Conservation (phyloP, 2,113 vertebrate genomes). For the Marcusenius ussheri region DNA sequence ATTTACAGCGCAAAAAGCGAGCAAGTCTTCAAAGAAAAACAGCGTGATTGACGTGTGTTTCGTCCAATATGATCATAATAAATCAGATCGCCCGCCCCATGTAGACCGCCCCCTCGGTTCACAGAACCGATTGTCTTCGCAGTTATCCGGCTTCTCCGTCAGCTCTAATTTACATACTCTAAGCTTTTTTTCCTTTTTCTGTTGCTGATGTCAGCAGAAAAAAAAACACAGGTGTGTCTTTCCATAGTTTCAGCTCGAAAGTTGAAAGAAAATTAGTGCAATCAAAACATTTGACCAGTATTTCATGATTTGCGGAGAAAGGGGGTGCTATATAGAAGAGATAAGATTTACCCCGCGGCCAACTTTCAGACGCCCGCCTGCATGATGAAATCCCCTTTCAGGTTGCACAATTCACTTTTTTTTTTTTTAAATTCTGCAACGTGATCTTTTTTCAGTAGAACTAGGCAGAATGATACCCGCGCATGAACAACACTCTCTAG, state of each 20-base stretch:
- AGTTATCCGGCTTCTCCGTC: not conserved
- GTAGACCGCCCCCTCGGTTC: not conserved
- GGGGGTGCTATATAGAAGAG: not conserved
- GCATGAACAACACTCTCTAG: not conserved
- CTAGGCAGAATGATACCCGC: not conserved
- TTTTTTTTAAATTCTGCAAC: not conserved
- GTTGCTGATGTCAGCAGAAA: not conserved
- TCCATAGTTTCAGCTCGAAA: not conserved
- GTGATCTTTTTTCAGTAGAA: not conserved
- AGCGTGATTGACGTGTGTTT: not conserved
- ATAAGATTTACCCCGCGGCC: not conserved
- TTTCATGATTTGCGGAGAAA: not conserved
- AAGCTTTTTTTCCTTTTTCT: not conserved
- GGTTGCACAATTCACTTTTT: not conserved
- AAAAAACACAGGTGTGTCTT: not conserved
- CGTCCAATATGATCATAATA: not conserved
- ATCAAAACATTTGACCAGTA: not conserved
- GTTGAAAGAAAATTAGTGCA: not conserved
- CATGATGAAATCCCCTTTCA: slow-evolving; percentile 3
- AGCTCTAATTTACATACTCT: not conserved
- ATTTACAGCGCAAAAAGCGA: not conserved
- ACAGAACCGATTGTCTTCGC: not conserved
- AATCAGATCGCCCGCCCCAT: not conserved
- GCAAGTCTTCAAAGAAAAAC: not conserved
- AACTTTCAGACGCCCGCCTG: not conserved